Percentiles rank a stretch among this genome's conserved stretches.
These are phyloP conservation scores for Amphiprion percula DNA, from an alignment of 2,113 vertebrate species.

Conservation along the genomic window DNA sequence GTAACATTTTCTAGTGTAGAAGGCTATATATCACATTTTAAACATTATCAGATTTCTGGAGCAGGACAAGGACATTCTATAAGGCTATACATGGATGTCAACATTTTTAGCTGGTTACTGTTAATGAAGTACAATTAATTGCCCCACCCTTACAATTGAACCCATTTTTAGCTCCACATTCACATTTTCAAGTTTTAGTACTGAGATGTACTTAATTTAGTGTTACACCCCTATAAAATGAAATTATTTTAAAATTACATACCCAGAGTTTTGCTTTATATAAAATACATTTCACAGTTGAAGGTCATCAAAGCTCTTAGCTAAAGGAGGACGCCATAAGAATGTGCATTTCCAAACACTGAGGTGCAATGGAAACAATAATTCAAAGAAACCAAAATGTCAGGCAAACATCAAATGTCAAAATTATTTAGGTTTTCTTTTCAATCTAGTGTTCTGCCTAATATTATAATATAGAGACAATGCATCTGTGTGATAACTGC, in stretches of 20 bases:
- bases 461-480: conserved; percentile 35
- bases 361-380: conserved; percentile 39
- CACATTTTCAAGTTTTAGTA: neutral
- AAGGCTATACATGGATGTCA: neutral
- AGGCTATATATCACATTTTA: neutral
- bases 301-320: neutral
- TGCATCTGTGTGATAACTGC: conserved; percentile 47
- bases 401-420: conserved; percentile 49
- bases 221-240: conserved; percentile 39
- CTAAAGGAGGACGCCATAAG: conserved; percentile 4
- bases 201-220: conserved; percentile 4
- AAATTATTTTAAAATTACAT: neutral
- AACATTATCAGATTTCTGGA: neutral
- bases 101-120: neutral
- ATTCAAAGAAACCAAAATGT: conserved; percentile 52
- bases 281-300: neutral
- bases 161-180: neutral
- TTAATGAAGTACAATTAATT: conserved; percentile 6
- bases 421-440: conserved; percentile 5
- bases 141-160: neutral
- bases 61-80: too few species aligned
- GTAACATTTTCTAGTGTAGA: neutral
- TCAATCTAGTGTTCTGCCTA: conserved; percentile 11
- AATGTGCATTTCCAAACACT: conserved; percentile 75
- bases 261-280: neutral